Evolutionary conservation across 2,888 invertebrate species (phyloP), one percentile per base, ranked within the genome.

Genomic region (Sphaerophoria taeniata): DNA sequence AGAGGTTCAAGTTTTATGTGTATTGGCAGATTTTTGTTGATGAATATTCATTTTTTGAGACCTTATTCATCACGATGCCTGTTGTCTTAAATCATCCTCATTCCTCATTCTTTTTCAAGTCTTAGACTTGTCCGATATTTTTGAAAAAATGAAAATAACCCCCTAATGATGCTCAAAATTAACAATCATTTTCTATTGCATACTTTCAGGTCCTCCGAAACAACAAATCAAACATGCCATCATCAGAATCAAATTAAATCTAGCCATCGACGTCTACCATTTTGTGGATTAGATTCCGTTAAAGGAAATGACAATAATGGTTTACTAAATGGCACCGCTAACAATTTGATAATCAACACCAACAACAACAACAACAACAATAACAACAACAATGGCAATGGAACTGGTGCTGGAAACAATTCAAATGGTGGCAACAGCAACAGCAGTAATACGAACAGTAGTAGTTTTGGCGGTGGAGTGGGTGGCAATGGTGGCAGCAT

Each of bases 231-330:
- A 77, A 77, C 81, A 69, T 72, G 72, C 67, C 75, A 89, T 87
- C 87, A 88, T 87, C 88, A 88, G 87, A 88, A 88, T 78, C 81
- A 89, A 88, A 87, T 74, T 77, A 88, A 75, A 79, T 80, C 87
- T 74, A 90, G 88, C 87, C 88, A 89, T 86, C 89, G 89, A 87
- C 90, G 90, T 88, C 88, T 90, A 88, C 90, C 90, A 89, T 90
- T 90, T 88, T 89, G 89, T 89, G 90, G 89, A 88, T 88, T 89
- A 89, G 89, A 89, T 88, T 89, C 90, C 88, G 88, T 88, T 87
- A 89, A 89, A 88, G 89, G 89, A 89, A 89, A 89, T 89, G 89
- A 89, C 89, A 89, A 88, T 87, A 89, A 89, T 89, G 89, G 88
- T 89, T 88, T 83, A 87, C 87, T 81, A 74, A 87, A 87, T 81